Evolutionary conservation across 1,140 invertebrate species (phyloP).

Genomic region (Papilio xuthus): DNA sequence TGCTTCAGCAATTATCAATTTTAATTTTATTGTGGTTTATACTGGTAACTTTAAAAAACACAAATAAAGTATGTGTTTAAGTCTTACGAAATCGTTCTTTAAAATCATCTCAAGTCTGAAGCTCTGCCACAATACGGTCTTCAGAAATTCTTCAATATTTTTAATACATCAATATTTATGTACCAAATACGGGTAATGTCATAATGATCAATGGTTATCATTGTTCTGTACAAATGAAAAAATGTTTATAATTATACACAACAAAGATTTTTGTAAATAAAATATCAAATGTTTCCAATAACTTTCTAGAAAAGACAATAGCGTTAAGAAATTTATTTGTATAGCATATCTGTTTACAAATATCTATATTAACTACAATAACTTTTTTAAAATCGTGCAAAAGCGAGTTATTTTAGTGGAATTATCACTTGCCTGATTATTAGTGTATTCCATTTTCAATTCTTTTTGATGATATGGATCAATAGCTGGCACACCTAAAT

Average conservation of each 20-base stretch:
- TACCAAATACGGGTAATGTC: background rate
- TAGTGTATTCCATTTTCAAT: conserved; percentile 72
- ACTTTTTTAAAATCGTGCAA: background rate
- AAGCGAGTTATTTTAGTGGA: background rate
- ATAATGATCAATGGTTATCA: background rate
- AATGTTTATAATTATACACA: background rate
- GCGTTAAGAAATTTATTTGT: background rate
- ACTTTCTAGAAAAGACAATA: background rate
- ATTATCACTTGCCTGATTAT: conserved; percentile 74
- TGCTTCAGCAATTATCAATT: background rate
- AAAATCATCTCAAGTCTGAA: too few species aligned
- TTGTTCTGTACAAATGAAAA: background rate
- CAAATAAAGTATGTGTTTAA: too few species aligned
- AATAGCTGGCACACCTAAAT: conserved; percentile 75
- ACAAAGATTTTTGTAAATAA: background rate
- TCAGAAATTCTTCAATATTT: background rate
- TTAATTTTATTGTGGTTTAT: background rate
- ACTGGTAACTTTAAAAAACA: too few species aligned
- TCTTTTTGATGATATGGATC: conserved; percentile 80
- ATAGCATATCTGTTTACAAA: background rate
- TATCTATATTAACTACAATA: background rate
- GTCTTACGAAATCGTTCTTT: too few species aligned
- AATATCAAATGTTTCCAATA: background rate
- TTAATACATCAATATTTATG: background rate
- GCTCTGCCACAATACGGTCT: too few species aligned